A percentile compares a stretch with the other conserved stretches of the same genome.
Conservation (phyloP, 1,140 invertebrate species). For the Phocides pigmalion region DNA sequence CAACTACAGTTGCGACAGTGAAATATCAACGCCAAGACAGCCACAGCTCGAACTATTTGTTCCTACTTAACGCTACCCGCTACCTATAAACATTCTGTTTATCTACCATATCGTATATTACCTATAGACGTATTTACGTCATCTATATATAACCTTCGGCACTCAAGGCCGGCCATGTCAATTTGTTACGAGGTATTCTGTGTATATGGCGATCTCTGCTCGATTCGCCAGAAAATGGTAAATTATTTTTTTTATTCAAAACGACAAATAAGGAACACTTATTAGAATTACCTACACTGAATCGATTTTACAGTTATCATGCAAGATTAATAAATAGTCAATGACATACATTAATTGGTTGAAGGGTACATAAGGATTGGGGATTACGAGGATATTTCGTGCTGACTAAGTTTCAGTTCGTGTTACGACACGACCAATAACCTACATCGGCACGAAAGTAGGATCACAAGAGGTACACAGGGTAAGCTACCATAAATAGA, state of each 20-base stretch:
- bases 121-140: slow-evolving; percentile 14
- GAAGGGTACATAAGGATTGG: not conserved
- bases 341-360: not conserved
- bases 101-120: slow-evolving; percentile 16
- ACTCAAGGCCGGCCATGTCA: slow-evolving; percentile 16
- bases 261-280: slow-evolving; percentile 15
- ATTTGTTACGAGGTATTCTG: slow-evolving; percentile 25
- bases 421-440: not conserved
- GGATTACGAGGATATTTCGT: not conserved
- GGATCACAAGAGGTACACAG: slow-evolving; percentile 15
- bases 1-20: slow-evolving; percentile 34
- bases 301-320: slow-evolving; percentile 2
- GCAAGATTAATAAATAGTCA: no score
- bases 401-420: not conserved
- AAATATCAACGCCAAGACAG: slow-evolving; percentile 29
- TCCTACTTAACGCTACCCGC: slow-evolving; percentile 10
- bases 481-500: slow-evolving; percentile 13
- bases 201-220: slow-evolving; percentile 16
- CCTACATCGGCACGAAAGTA: no score
- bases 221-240: slow-evolving; percentile 21
- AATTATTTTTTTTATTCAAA: slow-evolving; percentile 11
- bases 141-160: slow-evolving; percentile 26
- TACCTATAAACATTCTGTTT: slow-evolving; percentile 16
- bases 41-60: slow-evolving; percentile 25
- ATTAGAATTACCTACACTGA: slow-evolving; percentile 4